Conservation (phyloP, 2,888 invertebrate species). For the Cephus runcator region DNA sequence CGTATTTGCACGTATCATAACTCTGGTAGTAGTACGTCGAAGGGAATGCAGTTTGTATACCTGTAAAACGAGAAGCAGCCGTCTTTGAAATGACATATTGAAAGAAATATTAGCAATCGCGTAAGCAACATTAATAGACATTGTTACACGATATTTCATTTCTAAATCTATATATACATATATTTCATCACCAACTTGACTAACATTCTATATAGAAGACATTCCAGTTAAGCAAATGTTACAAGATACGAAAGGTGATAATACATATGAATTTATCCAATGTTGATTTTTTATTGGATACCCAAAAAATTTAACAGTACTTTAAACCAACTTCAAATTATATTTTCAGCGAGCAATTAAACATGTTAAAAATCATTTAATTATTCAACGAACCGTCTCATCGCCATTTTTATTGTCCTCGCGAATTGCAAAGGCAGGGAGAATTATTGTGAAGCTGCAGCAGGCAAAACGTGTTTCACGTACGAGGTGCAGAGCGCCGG, state of each 20-base stretch:
- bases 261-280: not conserved
- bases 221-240: not conserved
- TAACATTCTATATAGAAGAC: not conserved
- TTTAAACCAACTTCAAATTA: not conserved
- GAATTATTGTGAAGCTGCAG: constrained; percentile 56
- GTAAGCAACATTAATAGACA: not conserved
- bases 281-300: not conserved
- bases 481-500: not conserved
- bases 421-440: constrained; percentile 47
- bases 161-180: not conserved
- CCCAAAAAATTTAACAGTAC: not conserved
- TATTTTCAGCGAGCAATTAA: not conserved
- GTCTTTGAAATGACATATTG: not conserved
- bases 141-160: not conserved
- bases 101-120: not conserved
- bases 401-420: not conserved
- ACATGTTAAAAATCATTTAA: not conserved
- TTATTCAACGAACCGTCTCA: not conserved
- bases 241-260: not conserved
- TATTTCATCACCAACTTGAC: not conserved
- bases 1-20: not conserved
- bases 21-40: not conserved
- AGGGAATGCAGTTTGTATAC: not conserved
- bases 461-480: constrained; percentile 25
- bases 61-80: not conserved